Conservation (phyloP, 2,888 invertebrate species). For the Cephonodes hylas region DNA sequence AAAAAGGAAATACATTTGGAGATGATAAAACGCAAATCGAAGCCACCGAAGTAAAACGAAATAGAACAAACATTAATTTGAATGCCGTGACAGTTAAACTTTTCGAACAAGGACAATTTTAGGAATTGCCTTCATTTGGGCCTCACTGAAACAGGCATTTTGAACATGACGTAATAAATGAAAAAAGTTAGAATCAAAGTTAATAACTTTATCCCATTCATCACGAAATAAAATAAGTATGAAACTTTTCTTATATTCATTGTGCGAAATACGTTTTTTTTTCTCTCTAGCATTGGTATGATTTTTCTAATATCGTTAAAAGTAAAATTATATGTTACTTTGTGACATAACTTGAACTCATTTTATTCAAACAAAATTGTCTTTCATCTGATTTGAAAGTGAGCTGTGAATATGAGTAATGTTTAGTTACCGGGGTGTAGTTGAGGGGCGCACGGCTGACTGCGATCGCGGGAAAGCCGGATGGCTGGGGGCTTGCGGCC, state of each 20-base stretch:
- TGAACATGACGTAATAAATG: constrained; percentile 77
- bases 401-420: neutral
- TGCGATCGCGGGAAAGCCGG: constrained; percentile 96
- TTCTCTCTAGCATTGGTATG: constrained; percentile 29
- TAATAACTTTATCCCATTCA: constrained; percentile 80
- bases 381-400: neutral
- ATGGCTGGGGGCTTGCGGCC: constrained; percentile 98
- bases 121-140: constrained; percentile 74
- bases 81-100: constrained; percentile 76
- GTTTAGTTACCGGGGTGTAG: constrained; percentile 91
- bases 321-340: neutral
- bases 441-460: constrained; percentile 96
- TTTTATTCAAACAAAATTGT: neutral
- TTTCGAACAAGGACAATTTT: constrained; percentile 73
- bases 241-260: constrained; percentile 50
- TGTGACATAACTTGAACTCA: neutral
- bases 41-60: constrained; percentile 68
- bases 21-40: constrained; percentile 62
- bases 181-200: constrained; percentile 79
- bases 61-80: constrained; percentile 78
- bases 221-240: constrained; percentile 63
- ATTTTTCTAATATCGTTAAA: constrained; percentile 18
- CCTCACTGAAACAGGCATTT: constrained; percentile 70
- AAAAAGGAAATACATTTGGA: constrained; percentile 20
- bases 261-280: constrained; percentile 32